phyloP scores from a whole-genome alignment of 2,888 invertebrate genomes.

The Formica aserva region DNA sequence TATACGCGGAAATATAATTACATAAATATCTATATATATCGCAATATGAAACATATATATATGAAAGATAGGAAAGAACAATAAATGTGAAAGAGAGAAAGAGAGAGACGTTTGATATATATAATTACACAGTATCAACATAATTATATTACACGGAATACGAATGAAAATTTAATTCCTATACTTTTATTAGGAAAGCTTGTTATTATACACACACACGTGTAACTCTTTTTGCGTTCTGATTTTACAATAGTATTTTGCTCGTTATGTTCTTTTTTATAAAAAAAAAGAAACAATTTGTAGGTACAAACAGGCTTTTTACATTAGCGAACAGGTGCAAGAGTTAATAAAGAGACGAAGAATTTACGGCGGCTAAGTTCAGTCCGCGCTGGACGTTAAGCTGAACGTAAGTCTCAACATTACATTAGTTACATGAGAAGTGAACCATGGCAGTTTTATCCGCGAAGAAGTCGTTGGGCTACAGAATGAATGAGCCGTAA shows the following conservation, averaged over 20 bases:
- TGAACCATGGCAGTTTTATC: constrained; percentile 62
- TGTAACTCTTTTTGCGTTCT: constrained; percentile 1
- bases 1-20: background rate
- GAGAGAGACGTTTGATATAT: background rate
- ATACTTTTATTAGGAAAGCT: constrained; percentile 47
- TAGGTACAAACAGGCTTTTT: constrained; percentile 33
- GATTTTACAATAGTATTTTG: constrained; percentile 43
- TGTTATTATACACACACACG: constrained; percentile 25
- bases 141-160: constrained; percentile 5
- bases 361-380: constrained; percentile 62
- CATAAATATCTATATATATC: background rate
- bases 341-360: constrained; percentile 50
- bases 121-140: background rate
- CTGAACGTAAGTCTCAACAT: constrained; percentile 64
- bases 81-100: constrained; percentile 10
- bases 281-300: background rate
- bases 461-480: constrained; percentile 64
- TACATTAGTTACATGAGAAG: constrained; percentile 66
- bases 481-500: constrained; percentile 63
- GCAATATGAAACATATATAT: constrained; percentile 1
- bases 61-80: constrained; percentile 18
- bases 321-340: background rate
- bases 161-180: constrained; percentile 25
- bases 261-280: background rate
- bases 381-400: constrained; percentile 48